These are phyloP conservation scores for Amphimedon queenslandica DNA, from an alignment of 37 sponge, comb jelly and placozoan genomes.

Conservation along the genomic window DNA sequence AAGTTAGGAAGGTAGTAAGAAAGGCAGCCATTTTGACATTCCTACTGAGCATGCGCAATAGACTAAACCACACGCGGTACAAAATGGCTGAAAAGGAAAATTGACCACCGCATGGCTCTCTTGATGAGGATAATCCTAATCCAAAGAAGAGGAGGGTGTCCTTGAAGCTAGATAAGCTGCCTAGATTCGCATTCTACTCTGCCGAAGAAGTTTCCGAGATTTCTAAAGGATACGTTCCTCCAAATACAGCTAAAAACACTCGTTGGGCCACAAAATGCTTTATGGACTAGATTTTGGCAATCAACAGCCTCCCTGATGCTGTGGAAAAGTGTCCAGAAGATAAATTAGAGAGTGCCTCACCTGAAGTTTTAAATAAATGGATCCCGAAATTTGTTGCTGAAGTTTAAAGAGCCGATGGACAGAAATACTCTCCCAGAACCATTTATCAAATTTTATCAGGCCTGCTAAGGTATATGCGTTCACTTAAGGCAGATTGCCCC, in stretches of 20 bases:
- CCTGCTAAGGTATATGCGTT: neutral
- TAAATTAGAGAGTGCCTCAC: neutral
- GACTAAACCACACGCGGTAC: no score
- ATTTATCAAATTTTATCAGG: neutral
- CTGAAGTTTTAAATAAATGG: no score
- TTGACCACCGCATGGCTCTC: no score
- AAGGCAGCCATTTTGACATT: no score
- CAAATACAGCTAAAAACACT: slow-evolving; percentile 24
- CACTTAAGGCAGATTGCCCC: neutral
- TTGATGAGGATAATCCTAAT: no score
- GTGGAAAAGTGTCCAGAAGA: neutral
- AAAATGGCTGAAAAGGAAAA: no score
- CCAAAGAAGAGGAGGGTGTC: no score
- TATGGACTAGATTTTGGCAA: neutral
- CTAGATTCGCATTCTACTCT: no score
- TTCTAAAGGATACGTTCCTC: slow-evolving; percentile 4
- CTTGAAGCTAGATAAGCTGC: no score
- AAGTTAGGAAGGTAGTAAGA: no score
- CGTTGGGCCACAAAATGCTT: neutral
- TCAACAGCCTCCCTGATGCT: neutral
- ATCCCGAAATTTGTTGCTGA: neutral
- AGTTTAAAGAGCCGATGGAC: neutral
- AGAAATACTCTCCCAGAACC: neutral
- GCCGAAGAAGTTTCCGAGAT: neutral
- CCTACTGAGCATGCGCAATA: no score